Conservation (phyloP, 2,113 vertebrate genomes). For the Pristiophorus japonicus region DNA sequence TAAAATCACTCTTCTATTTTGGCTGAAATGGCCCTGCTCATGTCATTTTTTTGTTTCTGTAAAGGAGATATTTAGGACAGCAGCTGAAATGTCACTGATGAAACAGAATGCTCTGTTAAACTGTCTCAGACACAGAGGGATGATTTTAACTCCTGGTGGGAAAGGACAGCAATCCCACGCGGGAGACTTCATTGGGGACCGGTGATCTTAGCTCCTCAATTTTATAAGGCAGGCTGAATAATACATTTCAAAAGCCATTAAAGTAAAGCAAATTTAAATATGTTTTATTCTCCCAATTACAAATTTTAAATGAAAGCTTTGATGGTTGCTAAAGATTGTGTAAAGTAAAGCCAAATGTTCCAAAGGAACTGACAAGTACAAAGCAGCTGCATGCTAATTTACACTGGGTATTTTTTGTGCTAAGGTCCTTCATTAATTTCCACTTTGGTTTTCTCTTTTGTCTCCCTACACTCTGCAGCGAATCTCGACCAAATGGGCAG, state of each 20-base stretch:
- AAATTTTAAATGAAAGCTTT: neutral
- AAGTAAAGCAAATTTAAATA: neutral
- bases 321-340: neutral
- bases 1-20: neutral
- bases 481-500: neutral
- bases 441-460: neutral
- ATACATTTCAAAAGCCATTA: neutral
- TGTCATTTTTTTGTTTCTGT: neutral
- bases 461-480: neutral
- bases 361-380: neutral
- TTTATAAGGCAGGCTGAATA: neutral
- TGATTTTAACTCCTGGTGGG: neutral
- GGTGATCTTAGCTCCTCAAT: neutral
- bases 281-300: neutral
- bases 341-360: neutral
- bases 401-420: neutral
- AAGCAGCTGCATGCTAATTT: neutral
- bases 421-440: neutral
- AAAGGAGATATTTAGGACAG: neutral
- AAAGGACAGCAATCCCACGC: neutral
- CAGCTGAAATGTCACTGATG: neutral
- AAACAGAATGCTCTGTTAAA: neutral
- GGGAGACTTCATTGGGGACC: neutral
- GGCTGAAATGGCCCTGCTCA: neutral
- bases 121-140: neutral